These are phyloP conservation scores for Conopomorpha cramerella DNA, from an alignment of 1,140 invertebrate genomes.

Conservation along the genomic window DNA sequence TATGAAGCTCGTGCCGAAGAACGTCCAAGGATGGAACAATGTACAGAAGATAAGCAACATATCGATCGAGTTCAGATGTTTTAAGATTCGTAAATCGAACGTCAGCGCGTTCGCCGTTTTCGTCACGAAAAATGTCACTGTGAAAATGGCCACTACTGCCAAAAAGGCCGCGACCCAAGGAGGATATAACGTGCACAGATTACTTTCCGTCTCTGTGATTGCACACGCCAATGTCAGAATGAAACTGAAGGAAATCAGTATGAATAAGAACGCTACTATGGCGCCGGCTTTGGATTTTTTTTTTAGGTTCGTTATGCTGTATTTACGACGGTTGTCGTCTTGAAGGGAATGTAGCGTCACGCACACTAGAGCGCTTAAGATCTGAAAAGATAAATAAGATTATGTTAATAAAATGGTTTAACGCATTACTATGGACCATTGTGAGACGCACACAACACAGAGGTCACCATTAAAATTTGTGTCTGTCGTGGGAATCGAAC, in stretches of 20 bases:
- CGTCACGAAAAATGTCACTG: slow-evolving; percentile 30
- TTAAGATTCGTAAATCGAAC: slow-evolving; percentile 20
- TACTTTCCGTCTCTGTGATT: slow-evolving; percentile 45
- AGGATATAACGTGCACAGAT: slow-evolving; percentile 31
- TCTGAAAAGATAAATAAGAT: no score
- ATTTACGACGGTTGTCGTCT: slow-evolving; percentile 17
- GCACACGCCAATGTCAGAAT: slow-evolving; percentile 30
- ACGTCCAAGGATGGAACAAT: slow-evolving; percentile 47
- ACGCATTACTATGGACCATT: no score
- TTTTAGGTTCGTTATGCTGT: slow-evolving; percentile 13
- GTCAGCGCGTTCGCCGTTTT: slow-evolving; percentile 36
- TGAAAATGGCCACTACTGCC: slow-evolving; percentile 12
- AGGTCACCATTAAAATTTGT: no score
- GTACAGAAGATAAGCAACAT: slow-evolving; percentile 42
- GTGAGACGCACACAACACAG: no score
- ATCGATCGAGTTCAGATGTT: slow-evolving; percentile 40
- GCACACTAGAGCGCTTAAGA: slow-evolving; percentile 20
- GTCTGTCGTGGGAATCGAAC: no score
- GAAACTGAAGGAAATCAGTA: slow-evolving; percentile 20
- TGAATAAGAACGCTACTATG: slow-evolving; percentile 26
- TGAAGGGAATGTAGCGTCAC: slow-evolving; percentile 38
- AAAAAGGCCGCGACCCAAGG: slow-evolving; percentile 23
- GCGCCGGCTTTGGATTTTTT: slow-evolving; percentile 12
- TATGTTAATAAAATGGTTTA: no score
- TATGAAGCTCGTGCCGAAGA: slow-evolving; percentile 77